phyloP scores from a whole-genome alignment of 2,888 invertebrate genomes.

The Ophioninae sp. region DNA sequence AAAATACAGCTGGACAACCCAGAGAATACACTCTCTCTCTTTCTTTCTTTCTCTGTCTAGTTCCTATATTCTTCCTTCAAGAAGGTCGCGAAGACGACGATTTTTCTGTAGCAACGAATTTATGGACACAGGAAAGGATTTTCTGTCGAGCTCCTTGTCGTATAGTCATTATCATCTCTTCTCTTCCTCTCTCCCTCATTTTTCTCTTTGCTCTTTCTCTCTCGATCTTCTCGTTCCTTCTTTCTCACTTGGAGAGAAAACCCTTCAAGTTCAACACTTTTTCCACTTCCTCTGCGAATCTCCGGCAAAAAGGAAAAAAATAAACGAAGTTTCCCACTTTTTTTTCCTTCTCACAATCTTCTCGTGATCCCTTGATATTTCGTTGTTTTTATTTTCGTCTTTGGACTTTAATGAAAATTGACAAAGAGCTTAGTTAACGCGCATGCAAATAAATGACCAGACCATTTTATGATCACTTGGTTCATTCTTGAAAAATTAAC shows the following conservation, averaged over 20 bases:
- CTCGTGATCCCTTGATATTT: background rate
- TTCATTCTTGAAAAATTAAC: no score
- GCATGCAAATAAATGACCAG: no score
- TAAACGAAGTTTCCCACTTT: background rate
- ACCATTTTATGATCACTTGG: no score
- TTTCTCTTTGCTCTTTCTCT: background rate
- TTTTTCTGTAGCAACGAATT: conserved; percentile 52
- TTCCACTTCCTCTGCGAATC: conserved; percentile 41
- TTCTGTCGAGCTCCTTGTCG: conserved; percentile 31
- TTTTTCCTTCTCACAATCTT: background rate
- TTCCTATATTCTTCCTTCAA: conserved; percentile 21
- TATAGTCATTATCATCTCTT: conserved; percentile 19
- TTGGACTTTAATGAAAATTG: conserved; percentile 51
- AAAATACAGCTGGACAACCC: conserved; percentile 39
- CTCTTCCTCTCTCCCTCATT: conserved; percentile 1
- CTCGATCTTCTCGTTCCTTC: background rate
- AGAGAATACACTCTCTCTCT: conserved; percentile 20
- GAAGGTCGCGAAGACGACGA: conserved; percentile 36
- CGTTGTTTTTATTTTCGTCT: conserved; percentile 40
- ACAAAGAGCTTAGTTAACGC: conserved; percentile 40
- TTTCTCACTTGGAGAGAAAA: conserved; percentile 14
- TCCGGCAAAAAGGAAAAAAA: conserved; percentile 15
- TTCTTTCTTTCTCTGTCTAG: background rate
- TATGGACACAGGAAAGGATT: conserved; percentile 51
- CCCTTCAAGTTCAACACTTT: conserved; percentile 24